Evolutionary conservation across 2,888 invertebrate genomes (phyloP).

Genomic region (Amiota minor): DNA sequence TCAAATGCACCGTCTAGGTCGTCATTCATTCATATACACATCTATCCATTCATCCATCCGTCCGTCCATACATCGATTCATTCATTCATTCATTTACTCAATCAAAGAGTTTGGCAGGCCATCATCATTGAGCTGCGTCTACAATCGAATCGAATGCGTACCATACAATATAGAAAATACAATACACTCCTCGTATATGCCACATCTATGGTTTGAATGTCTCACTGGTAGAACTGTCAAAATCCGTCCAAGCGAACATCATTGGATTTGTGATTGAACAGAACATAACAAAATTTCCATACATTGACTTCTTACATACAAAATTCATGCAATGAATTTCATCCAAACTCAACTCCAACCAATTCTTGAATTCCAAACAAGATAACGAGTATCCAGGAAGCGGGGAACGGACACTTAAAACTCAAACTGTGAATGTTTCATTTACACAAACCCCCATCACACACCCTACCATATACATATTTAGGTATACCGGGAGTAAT

Average conservation of each 20-base stretch:
- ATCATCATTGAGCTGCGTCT: not conserved
- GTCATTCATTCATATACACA: not conserved
- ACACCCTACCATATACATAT: conserved; percentile 24
- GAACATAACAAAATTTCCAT: conserved; percentile 58
- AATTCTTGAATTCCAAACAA: too few relatives aligned
- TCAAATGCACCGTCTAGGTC: not conserved
- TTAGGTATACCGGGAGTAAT: conserved; percentile 25
- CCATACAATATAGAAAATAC: not conserved
- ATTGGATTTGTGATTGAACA: conserved; percentile 70
- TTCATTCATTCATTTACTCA: conserved; percentile 15
- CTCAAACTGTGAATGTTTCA: not conserved
- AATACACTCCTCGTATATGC: conserved; percentile 6
- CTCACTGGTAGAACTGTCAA: conserved; percentile 64
- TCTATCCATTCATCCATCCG: not conserved
- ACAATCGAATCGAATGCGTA: not conserved
- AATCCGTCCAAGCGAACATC: conserved; percentile 72
- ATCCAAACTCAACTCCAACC: too few relatives aligned
- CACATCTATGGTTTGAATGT: conserved; percentile 26
- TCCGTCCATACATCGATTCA: not conserved
- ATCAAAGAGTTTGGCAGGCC: conserved; percentile 13
- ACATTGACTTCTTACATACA: conserved; percentile 54
- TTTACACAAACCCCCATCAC: conserved; percentile 47
- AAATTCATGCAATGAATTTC: conserved; percentile 20
- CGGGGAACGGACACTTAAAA: not conserved
- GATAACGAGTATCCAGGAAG: not conserved